Evolutionary conservation across 2,888 invertebrate genomes (phyloP).

Genomic region (Luperina testacea): DNA sequence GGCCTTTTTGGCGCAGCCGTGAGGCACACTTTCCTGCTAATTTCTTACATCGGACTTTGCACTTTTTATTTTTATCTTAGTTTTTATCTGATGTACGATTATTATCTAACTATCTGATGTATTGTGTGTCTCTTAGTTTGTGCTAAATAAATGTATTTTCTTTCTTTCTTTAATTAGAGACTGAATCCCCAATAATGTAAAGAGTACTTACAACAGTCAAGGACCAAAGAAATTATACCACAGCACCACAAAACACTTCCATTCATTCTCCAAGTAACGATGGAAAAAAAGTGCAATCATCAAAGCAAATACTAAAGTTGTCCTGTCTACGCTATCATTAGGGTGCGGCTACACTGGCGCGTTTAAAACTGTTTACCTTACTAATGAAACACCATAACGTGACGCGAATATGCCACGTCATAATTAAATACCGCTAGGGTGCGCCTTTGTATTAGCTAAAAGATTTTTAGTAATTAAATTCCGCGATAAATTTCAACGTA

Average conservation of each 20-base stretch:
- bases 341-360: conserved; percentile 79
- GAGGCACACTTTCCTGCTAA: too few relatives aligned
- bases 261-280: neutral
- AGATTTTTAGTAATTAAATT: conserved; percentile 82
- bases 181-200: too few relatives aligned
- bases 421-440: conserved; percentile 80
- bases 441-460: conserved; percentile 74
- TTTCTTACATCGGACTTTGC: too few relatives aligned
- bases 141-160: too few relatives aligned
- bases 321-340: conserved; percentile 61
- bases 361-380: conserved; percentile 86
- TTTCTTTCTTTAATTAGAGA: too few relatives aligned
- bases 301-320: conserved; percentile 63
- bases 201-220: neutral
- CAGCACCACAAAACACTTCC: neutral
- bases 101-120: too few relatives aligned
- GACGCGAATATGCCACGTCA: conserved; percentile 76
- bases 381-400: conserved; percentile 84
- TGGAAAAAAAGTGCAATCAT: conserved; percentile 48
- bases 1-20: too few relatives aligned
- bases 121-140: too few relatives aligned
- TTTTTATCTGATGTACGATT: too few relatives aligned
- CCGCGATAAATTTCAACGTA: conserved; percentile 67
- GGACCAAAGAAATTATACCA: neutral
- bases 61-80: too few relatives aligned